A percentile compares a stretch with the other conserved stretches of the same genome.
phyloP scores from a whole-genome alignment of 2,888 invertebrate species.

The Hydrotaea cyrtoneurina region DNA sequence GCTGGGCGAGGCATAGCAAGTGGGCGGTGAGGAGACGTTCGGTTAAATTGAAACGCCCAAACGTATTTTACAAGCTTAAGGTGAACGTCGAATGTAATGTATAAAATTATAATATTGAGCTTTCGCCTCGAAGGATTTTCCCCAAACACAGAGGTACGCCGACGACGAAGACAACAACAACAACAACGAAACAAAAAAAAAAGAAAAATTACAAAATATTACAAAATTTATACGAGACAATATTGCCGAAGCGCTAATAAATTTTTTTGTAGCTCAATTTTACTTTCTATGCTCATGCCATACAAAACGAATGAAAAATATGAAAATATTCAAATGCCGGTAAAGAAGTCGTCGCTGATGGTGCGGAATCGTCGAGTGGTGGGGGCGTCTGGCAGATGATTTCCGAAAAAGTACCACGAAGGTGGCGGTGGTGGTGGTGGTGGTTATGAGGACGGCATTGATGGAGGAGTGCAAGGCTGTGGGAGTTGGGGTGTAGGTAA shows the following conservation, averaged over 20 bases:
- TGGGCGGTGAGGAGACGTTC: constrained; percentile 14
- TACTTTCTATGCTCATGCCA: constrained; percentile 19
- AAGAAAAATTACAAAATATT: constrained; percentile 70
- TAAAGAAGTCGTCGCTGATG: background rate
- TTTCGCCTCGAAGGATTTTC: constrained; percentile 20
- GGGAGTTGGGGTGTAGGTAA: constrained; percentile 54
- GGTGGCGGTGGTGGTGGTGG: background rate
- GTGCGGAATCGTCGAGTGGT: background rate
- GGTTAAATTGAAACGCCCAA: constrained; percentile 68
- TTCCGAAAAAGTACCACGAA: constrained; percentile 26
- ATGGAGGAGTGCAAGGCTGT: too few relatives aligned
- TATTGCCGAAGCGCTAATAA: constrained; percentile 80
- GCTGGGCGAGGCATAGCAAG: background rate
- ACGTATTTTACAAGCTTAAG: constrained; percentile 68
- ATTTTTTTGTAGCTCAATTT: constrained; percentile 57
- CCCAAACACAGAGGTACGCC: background rate
- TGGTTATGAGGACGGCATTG: background rate
- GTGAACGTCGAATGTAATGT: constrained; percentile 64
- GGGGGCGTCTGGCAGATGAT: constrained; percentile 46
- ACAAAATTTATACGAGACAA: constrained; percentile 77
- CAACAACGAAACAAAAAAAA: constrained; percentile 44
- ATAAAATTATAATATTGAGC: constrained; percentile 67
- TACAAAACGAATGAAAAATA: constrained; percentile 51
- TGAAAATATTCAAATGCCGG: constrained; percentile 49
- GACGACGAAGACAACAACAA: background rate